Evolutionary conservation across 1,140 invertebrate species (phyloP), one percentile per base, ranked within the genome.

Genomic region (Oedothorax gibbosus): DNA sequence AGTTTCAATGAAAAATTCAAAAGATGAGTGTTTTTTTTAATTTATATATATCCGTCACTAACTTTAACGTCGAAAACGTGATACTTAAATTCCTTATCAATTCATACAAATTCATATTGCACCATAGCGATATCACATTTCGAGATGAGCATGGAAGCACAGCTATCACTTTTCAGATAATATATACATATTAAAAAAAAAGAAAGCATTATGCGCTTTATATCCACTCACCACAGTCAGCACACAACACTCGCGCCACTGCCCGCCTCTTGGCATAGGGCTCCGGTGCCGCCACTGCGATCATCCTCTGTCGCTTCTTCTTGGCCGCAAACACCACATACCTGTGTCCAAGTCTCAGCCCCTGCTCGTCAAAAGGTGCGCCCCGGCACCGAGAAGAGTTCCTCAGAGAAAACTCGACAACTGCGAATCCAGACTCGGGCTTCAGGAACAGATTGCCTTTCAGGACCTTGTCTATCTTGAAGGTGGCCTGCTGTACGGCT

Each of bases 291-390:
- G 71, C 60, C 50, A 76, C 62, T 18, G 81, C 81, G 50, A 84
- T 76, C 71, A 84, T 72, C 66, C 60, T 82, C 9, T 60, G 54
- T 20, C 49, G 53, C 66, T 56, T 35, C 60, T 64, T 53, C 71
- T 72, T 49, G 14, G 87, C 64, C 50, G 87, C 87, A 69, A 87
- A 87, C 71, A 87, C 77, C 21, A 87, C 57, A 60, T 87, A 87
- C 21, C 78, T 49, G 49, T 69, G 21, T 15, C 69, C 64, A 9
- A 76, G 62, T 35, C 57, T 20, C 2, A 84, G 81, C 51, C 57
- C 20, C 35, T 62, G 71, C 14, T 62, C 69, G 12, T 14, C 21
- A 60, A 56, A 76, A 14, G 56, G 57, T 8, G 57, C 80, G 60
- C 81, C 81, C 69, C 69, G 12, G 80, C 80, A 82, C 80, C 68